Base-by-base conservation (phyloP, 2,113 vertebrate genomes). In the Callorhinus ursinus region DNA sequence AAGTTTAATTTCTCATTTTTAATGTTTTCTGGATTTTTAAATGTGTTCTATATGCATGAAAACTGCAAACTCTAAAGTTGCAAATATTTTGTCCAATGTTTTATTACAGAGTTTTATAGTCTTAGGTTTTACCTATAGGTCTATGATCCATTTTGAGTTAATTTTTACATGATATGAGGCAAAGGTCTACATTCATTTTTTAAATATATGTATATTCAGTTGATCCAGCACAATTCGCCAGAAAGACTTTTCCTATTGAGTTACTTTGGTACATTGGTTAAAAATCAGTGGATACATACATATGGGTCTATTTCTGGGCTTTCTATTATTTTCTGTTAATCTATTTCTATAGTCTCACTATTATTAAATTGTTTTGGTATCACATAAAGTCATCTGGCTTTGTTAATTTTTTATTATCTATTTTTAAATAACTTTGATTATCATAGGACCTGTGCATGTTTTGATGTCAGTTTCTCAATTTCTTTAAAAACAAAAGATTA, bases 381-480 rank as follows among this genome's bases (percentile, higher is more conserved):
- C 51, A 74, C 18, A 39, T 10, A 42, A 80, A 67, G 16, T 59
- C 51, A 14, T 31, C 12, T 21, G 85, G 36, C 2, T 79, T 94
- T 61, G 11, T 61, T 83, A 3, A 2, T 90, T 53, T 31, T 57
- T 49, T 53, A 65, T 88, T 74, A 89, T 55, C 74, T 57, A 76
- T 81, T 72, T 86, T 89, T 63, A 93, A 87, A 53, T 53, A 80
- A 76, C 9, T 85, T 86, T 91, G 5, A 1, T 63, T 63, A 63
- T 28, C 26, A 13, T 88, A 88, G 18, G 7, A 81, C 12, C 67
- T 67, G 6, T 84, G 11, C 36, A 92, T 95, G 74, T 87, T 55
- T 93, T 88, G 86, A 74, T 80, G 57, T 79, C 7, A 77, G 65
- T 81, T 83, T 90, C 90, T 87, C 12, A 42, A 24, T 95, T 84